Evolutionary conservation across 2,113 vertebrate species (phyloP).

Genomic region (Polyodon spathula): DNA sequence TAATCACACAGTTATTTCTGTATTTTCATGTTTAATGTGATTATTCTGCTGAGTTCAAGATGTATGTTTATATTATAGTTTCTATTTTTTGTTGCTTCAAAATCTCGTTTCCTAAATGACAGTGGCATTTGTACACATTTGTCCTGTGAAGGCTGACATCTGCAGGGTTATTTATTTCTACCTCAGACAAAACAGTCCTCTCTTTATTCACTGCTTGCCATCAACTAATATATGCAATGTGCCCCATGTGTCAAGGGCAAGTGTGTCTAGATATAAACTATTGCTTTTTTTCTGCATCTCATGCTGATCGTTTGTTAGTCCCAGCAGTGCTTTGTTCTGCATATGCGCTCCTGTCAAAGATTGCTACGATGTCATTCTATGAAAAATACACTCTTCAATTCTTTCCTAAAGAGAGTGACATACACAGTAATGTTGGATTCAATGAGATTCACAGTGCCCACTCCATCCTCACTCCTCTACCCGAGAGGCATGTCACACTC

Average conservation of each 20-base stretch:
- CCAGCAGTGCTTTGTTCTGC: neutral
- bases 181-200: too few relatives aligned
- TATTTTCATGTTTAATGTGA: too few relatives aligned
- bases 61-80: too few relatives aligned
- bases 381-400: neutral
- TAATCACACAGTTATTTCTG: too few relatives aligned
- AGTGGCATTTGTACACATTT: too few relatives aligned
- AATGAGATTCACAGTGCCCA: neutral
- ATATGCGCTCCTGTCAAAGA: neutral
- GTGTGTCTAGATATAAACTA: neutral
- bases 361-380: neutral
- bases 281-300: neutral
- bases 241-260: neutral
- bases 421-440: neutral
- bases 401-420: neutral
- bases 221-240: neutral
- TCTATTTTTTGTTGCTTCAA: too few relatives aligned
- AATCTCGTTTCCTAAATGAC: too few relatives aligned
- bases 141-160: too few relatives aligned
- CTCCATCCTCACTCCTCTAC: neutral
- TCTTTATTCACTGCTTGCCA: neutral
- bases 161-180: too few relatives aligned
- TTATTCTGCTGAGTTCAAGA: too few relatives aligned
- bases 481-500: neutral
- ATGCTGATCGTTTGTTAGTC: constrained; percentile 7